Base-by-base conservation (phyloP, 2,113 vertebrate species). In the Garra rufa region DNA sequence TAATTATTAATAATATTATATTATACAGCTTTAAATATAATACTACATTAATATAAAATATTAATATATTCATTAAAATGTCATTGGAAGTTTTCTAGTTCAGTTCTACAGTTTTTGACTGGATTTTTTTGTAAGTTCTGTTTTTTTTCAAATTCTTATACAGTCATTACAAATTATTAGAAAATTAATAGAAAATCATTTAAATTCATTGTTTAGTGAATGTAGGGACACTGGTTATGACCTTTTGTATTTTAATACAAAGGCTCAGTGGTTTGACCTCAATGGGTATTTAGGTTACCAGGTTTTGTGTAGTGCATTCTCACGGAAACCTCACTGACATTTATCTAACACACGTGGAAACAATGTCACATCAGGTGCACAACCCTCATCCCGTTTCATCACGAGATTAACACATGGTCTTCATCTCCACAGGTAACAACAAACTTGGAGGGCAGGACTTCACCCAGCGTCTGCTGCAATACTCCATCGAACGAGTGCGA, bases 401-500 rank as follows among this genome's bases (percentile, higher is more conserved):
- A 46, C 24, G 13, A 9, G 43, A 46, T 17, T 61, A 30, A 74
- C 52, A 61, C 83, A 10, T 15, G 28, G 14, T 24, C 38, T 57
- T 55, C 13, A 11, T 85, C 24, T 90, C 55, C 11, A 26, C 28
- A 99, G 98, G 98, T 81, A 99, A 99, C 89, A 99, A 98, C 91
- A 97, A 99, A 89, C 94, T 99, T 17, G 98, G 98, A 85, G 98
- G 98, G 30, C 98, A 99, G 79, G 98, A 99, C 91, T 99, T 99
- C 93, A 99, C 97, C 89, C 97, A 99, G 89, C 93, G 97, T 77
- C 84, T 99, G 89, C 92, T 99, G 85, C 96, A 96, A 91, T 94
- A 96, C 84, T 91, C 96, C 1, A 95, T 93, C 4, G 94, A 96
- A 76, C 92, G 90, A 73, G 95, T 97, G 19, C 91, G 34, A 10